Conservation (phyloP, 2,888 invertebrate genomes). For the Leucoptera coffeella region DNA sequence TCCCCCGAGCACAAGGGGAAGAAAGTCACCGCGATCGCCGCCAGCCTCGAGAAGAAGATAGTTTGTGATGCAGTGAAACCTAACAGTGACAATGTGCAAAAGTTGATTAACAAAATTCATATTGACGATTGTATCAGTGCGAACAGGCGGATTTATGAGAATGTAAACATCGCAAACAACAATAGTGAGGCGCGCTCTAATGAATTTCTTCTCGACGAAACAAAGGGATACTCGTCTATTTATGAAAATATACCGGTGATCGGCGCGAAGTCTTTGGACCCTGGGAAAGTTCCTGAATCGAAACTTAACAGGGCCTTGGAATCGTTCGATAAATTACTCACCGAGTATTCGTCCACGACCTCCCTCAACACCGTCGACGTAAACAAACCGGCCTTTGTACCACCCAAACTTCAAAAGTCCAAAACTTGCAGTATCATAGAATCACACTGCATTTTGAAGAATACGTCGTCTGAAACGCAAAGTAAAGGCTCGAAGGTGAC, state of each 20-base stretch:
- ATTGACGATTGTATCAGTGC: slow-evolving; percentile 14
- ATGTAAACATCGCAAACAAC: slow-evolving; percentile 29
- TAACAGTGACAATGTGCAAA: slow-evolving; percentile 33
- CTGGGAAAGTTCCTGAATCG: slow-evolving; percentile 14
- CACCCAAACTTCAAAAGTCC: slow-evolving; percentile 60
- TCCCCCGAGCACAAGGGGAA: slow-evolving; percentile 30
- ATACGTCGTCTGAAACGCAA: slow-evolving; percentile 43
- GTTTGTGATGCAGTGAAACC: slow-evolving; percentile 21
- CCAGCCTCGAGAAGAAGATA: slow-evolving; percentile 37
- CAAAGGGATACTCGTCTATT: slow-evolving; percentile 38
- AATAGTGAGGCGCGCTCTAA: slow-evolving; percentile 12
- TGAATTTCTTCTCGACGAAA: slow-evolving; percentile 25
- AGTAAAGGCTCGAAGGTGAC: slow-evolving; percentile 27
- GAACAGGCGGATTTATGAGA: slow-evolving; percentile 34
- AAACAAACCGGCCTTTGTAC: slow-evolving; percentile 20
- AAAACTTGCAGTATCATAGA: slow-evolving; percentile 67
- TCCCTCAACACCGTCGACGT: slow-evolving; percentile 16
- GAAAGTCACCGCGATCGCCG: slow-evolving; percentile 44
- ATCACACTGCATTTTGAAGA: slow-evolving; percentile 61
- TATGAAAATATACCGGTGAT: slow-evolving; percentile 45
- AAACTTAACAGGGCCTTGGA: slow-evolving; percentile 40
- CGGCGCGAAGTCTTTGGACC: slow-evolving; percentile 14
- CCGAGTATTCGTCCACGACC: slow-evolving; percentile 28
- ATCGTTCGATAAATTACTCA: slow-evolving; percentile 44
- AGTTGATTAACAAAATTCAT: slow-evolving; percentile 21